Conservation (phyloP, 2,888 invertebrate species). For the Lithophane semibrunnea region DNA sequence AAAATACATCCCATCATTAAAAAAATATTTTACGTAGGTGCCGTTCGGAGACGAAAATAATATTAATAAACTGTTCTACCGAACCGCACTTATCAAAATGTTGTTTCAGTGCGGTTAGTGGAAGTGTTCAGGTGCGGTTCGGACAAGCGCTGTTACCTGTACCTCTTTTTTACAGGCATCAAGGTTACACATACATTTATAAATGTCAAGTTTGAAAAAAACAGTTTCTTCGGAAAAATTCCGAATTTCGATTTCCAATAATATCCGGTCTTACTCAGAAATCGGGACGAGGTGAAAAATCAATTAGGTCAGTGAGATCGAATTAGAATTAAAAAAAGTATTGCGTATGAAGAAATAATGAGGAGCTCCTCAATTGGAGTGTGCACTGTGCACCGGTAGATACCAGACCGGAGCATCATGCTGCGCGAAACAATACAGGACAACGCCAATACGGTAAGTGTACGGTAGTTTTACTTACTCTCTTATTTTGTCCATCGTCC, state of each 20-base stretch:
- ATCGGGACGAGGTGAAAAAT: conserved; percentile 66
- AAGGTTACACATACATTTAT: conserved; percentile 34
- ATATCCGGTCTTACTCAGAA: conserved; percentile 68
- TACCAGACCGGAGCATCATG: conserved; percentile 42
- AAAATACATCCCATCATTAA: too few relatives aligned
- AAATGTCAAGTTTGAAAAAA: conserved; percentile 40
- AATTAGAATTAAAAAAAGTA: conserved; percentile 56
- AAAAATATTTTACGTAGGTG: too few relatives aligned
- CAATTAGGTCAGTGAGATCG: conserved; percentile 67
- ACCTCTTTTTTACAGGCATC: conserved; percentile 29
- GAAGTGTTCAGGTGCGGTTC: too few relatives aligned
- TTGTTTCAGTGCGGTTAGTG: too few relatives aligned
- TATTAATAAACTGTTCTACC: too few relatives aligned
- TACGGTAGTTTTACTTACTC: background rate
- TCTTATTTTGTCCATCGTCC: too few relatives aligned
- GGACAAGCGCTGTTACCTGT: too few relatives aligned
- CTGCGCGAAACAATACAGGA: conserved; percentile 67
- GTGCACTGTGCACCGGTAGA: conserved; percentile 19
- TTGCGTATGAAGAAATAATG: conserved; percentile 49
- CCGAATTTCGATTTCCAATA: conserved; percentile 52
- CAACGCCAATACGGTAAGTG: conserved; percentile 68
- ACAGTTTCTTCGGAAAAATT: conserved; percentile 30
- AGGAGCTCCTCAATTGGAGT: conserved; percentile 46
- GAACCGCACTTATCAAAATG: too few relatives aligned
- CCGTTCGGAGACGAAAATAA: too few relatives aligned